Base-by-base conservation (phyloP, 2,113 vertebrate genomes). In the Microcebus lehilahytsara region DNA sequence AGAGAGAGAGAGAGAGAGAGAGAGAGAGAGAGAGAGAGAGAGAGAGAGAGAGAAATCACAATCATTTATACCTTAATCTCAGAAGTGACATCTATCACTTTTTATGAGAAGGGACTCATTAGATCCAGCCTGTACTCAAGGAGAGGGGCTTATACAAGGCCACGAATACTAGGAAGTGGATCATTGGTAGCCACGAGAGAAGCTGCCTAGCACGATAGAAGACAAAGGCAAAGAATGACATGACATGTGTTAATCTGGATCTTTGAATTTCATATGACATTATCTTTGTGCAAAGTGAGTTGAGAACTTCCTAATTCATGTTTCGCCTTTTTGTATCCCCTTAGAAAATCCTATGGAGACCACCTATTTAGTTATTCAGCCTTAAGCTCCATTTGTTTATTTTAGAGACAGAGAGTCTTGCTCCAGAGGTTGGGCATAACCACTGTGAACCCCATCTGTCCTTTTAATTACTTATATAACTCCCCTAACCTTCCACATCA, bases 81-180 rank as follows among this genome's bases (percentile, higher is more conserved):
- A 60, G 27, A 91, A 88, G 58, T 4, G 27, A 51, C 69, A 34
- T 77, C 6, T 14, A 5, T 77, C 32, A 32, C 74, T 46, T 60
- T 69, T 13, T 40, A 90, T 75, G 60, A 60, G 78, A 58, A 32
- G 4, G 1, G 2, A 67, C 64, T 72, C 32, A 22, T 17, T 56
- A 30, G 58, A 86, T 83, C 40, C 42, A 87, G 25, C 42, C 16
- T 20, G 49, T 3, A 6, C 16, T 87, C 32, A 51, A 6, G 0
- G 51, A 51, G 6, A 22, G 3, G 34, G 42, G 12, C 37, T 51
- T 42, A 51, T 34, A 13, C 32, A 53, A 64, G 64, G 23, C 23
- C 0, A 0, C 0, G 8, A 9, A 53, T 17, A 22, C 20, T 2
- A 40, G 11, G 1, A 17, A 8, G 16, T 80, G 32, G 30, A 27